phyloP scores from a whole-genome alignment of 2,113 vertebrate species.

The Saimiri boliviensis region DNA sequence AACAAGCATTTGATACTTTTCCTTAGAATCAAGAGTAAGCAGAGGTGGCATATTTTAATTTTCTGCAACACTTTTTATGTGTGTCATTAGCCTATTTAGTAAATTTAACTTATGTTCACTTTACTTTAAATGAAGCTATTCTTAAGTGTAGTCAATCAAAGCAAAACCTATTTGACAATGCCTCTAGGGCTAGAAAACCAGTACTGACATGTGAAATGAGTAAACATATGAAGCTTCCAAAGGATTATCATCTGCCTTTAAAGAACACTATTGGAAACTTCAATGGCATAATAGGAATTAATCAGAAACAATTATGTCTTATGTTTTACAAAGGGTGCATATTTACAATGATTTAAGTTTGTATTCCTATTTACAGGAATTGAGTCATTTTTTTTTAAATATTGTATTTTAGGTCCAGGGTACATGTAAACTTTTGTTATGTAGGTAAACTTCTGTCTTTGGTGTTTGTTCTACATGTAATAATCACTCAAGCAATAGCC shows the following conservation, averaged over 20 bases:
- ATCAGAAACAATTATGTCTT: not conserved
- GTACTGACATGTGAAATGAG: not conserved
- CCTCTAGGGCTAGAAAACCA: not conserved
- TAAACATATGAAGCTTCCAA: not conserved
- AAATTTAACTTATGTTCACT: not conserved
- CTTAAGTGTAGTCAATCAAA: not conserved
- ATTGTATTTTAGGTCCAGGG: too few relatives aligned
- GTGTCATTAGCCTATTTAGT: not conserved
- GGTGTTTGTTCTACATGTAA: too few relatives aligned
- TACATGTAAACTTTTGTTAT: too few relatives aligned
- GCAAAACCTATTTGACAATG: not conserved
- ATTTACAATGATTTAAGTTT: not conserved
- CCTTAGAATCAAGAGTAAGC: not conserved
- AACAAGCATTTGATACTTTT: not conserved
- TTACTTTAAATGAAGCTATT: not conserved
- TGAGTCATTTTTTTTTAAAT: not conserved
- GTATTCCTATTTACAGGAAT: not conserved
- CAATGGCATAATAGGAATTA: not conserved
- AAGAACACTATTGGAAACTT: not conserved
- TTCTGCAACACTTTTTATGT: not conserved
- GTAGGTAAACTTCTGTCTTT: too few relatives aligned
- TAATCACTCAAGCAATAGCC: too few relatives aligned
- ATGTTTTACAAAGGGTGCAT: not conserved
- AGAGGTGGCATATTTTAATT: not conserved
- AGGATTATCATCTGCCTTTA: not conserved